Base-by-base conservation (phyloP, 2,113 vertebrate species). In the Maccullochella peelii region DNA sequence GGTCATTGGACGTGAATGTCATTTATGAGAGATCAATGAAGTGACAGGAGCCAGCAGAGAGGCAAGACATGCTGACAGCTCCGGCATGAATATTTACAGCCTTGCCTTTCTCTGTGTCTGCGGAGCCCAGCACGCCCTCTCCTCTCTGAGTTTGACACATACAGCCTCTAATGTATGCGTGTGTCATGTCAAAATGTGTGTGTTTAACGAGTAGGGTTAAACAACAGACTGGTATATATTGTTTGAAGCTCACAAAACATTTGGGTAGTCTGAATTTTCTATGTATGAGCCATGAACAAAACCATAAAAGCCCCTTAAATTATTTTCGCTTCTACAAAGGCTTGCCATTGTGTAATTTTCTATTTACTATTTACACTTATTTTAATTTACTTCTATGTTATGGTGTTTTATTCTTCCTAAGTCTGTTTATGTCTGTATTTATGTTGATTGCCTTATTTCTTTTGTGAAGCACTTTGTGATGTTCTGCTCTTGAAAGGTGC, bases 11-110 rank as follows among this genome's bases (percentile, higher is more conserved):
- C 40, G 77, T 89, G 86, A 91, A 84, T 82, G 90, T 90, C 87
- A 90, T 85, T 86, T 89, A 71, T 85, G 88, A 90, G 75, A 91
- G 86, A 91, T 93, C 89, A 93, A 80, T 91, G 89, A 74, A 85
- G 80, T 90, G 90, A 86, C 92, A 88, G 82, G 88, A 90, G 80
- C 80, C 88, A 70, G 81, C 59, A 38, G 73, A 86, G 79, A 81
- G 75, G 54, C 79, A 8, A n/a, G 9, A 47, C 74, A 2, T 1
- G 42, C 86, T 91, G 89, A 88, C 89, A 92, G 88, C 65, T 80
- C 61, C 21, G 18, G 30, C 88, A 90, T 92, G 84, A 92, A 93
- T 91, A 93, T 92, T 91, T 90, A 93, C 79, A 86, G 68, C 77
- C 42, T 81, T 0, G 84, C 83, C 75, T 72, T 62, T 42, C 73